Conservation (phyloP, 1,140 invertebrate genomes). For the Anoplolepis gracilipes region DNA sequence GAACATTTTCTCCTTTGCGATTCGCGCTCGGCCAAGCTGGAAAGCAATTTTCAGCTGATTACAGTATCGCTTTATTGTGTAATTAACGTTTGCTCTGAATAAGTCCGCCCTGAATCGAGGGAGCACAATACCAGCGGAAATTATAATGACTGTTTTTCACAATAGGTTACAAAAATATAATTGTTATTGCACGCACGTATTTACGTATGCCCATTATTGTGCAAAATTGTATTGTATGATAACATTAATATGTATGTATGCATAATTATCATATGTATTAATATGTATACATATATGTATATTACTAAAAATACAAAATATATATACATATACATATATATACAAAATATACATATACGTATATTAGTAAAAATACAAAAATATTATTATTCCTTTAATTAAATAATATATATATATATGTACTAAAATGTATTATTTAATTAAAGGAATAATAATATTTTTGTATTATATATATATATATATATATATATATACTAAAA, state of each 20-base stretch:
- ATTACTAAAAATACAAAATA: too few species aligned
- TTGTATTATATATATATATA: too few species aligned
- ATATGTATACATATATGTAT: not conserved
- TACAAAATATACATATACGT: too few species aligned
- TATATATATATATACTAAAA: too few species aligned
- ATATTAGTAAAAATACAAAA: too few species aligned
- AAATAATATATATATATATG: too few species aligned
- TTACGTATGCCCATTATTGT: conserved; percentile 5
- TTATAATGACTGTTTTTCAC: not conserved
- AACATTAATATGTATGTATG: not conserved
- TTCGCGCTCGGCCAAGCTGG: conserved; percentile 15
- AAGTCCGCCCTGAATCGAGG: not conserved
- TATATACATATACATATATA: not conserved
- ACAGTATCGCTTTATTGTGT: not conserved
- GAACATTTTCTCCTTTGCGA: conserved; percentile 33
- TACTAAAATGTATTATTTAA: too few species aligned
- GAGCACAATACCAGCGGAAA: not conserved
- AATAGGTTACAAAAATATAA: not conserved
- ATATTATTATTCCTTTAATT: too few species aligned
- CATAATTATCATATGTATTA: not conserved
- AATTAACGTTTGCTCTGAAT: not conserved
- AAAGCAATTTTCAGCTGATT: conserved; percentile 39
- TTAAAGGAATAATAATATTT: too few species aligned
- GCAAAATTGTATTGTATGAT: not conserved
- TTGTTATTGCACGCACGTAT: not conserved